A percentile compares a stretch with the other conserved stretches of the same genome.
These are phyloP conservation scores for Eristalinus sepulchralis DNA, from an alignment of 2,888 invertebrate species.

Conservation along the genomic window DNA sequence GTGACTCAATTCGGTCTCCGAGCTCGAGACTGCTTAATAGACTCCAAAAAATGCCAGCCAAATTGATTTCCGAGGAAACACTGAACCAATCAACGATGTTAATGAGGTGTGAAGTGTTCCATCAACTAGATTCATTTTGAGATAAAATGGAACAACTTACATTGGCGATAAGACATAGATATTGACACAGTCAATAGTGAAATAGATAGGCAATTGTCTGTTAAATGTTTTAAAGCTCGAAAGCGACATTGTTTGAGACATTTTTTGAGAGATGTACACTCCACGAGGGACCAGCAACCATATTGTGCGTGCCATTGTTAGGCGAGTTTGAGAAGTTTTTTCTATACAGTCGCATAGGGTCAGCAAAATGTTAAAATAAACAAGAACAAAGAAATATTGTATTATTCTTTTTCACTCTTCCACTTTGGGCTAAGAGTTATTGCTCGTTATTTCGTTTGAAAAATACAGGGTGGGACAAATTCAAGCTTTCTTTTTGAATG, in stretches of 20 bases:
- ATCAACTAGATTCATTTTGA: constrained; percentile 16
- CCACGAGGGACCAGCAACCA: too few relatives aligned
- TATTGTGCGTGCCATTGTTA: too few relatives aligned
- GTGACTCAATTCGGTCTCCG: constrained; percentile 15
- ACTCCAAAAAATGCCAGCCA: neutral
- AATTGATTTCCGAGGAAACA: neutral
- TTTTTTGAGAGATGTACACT: too few relatives aligned
- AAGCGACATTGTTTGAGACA: neutral
- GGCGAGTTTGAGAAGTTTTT: too few relatives aligned
- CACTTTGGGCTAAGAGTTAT: too few relatives aligned
- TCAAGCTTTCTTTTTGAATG: too few relatives aligned
- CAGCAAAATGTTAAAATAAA: too few relatives aligned
- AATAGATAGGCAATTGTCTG: neutral
- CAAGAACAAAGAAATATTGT: too few relatives aligned
- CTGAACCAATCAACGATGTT: constrained; percentile 1
- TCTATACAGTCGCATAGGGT: too few relatives aligned
- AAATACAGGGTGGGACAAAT: too few relatives aligned
- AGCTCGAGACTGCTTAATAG: neutral
- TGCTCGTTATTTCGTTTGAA: too few relatives aligned
- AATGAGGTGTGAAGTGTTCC: constrained; percentile 15
- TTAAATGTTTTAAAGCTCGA: neutral
- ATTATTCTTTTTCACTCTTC: too few relatives aligned
- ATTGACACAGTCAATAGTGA: neutral
- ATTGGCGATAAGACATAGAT: constrained; percentile 39
- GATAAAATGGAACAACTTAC: constrained; percentile 14